phyloP scores from a whole-genome alignment of 2,888 invertebrate species.

The Tetrapedia diversipes region DNA sequence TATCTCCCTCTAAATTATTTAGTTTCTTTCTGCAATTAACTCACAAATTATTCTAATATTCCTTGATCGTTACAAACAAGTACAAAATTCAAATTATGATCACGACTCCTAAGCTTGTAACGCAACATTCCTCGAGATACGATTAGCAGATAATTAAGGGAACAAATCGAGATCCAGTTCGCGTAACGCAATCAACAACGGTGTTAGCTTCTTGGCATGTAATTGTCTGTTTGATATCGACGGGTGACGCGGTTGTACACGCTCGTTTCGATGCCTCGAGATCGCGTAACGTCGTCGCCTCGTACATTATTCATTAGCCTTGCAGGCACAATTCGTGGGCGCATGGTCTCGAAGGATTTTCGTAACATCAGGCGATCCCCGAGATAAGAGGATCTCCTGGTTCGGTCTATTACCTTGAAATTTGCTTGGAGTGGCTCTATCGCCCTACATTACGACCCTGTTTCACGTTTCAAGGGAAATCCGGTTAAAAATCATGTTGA shows the following conservation, averaged over 20 bases:
- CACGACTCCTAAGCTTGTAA: too few species aligned
- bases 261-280: neutral
- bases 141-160: neutral
- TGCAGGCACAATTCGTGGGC: neutral
- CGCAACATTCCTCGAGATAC: too few species aligned
- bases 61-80: too few species aligned
- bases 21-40: too few species aligned
- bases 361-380: neutral
- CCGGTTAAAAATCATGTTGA: neutral
- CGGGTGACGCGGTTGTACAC: neutral
- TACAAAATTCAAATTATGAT: too few species aligned
- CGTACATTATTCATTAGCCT: slow-evolving; percentile 20
- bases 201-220: neutral
- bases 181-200: neutral
- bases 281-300: too few species aligned
- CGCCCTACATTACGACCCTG: neutral
- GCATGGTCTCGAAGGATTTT: slow-evolving; percentile 2
- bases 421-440: neutral
- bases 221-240: neutral
- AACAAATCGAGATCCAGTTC: neutral
- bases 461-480: neutral
- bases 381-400: slow-evolving; percentile 10
- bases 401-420: slow-evolving; percentile 13
- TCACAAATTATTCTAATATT: too few species aligned
- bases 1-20: too few species aligned